These are phyloP conservation scores for Microchrysa polita DNA, from an alignment of 2,888 invertebrate species.

Conservation along the genomic window DNA sequence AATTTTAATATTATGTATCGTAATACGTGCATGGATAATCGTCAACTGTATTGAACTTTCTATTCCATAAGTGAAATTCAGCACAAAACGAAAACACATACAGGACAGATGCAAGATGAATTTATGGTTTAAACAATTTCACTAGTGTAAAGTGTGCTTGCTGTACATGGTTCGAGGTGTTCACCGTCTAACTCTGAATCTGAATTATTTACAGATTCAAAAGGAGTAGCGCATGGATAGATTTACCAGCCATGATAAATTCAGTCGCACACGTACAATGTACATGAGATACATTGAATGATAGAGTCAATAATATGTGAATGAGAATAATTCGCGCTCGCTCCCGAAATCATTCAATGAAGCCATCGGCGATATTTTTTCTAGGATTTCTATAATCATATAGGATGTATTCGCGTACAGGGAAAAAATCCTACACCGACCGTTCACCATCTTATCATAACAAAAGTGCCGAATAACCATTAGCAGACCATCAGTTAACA, in stretches of 20 bases:
- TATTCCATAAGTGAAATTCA: conserved; percentile 32
- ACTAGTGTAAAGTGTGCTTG: neutral
- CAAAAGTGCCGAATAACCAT: neutral
- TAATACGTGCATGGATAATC: neutral
- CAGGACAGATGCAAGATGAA: neutral
- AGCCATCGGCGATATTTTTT: too few species aligned
- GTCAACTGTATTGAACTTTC: conserved; percentile 27
- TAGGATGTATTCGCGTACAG: too few species aligned
- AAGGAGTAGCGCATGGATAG: neutral
- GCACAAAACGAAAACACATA: too few species aligned
- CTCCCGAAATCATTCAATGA: too few species aligned
- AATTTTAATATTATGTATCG: neutral
- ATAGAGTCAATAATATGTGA: too few species aligned
- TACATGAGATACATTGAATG: conserved; percentile 6
- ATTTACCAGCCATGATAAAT: conserved; percentile 40
- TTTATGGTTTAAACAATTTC: neutral
- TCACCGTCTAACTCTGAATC: neutral
- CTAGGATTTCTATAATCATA: too few species aligned
- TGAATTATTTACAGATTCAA: neutral
- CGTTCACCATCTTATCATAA: conserved; percentile 11
- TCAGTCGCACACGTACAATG: conserved; percentile 37
- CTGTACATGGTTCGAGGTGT: neutral
- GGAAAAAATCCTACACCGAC: too few species aligned
- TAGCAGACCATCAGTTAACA: conserved; percentile 26
- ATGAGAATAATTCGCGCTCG: too few species aligned